These are phyloP conservation scores for Apostichopus californicus DNA, from an alignment of 35 echinoderm and acorn worm species.

Conservation along the genomic window DNA sequence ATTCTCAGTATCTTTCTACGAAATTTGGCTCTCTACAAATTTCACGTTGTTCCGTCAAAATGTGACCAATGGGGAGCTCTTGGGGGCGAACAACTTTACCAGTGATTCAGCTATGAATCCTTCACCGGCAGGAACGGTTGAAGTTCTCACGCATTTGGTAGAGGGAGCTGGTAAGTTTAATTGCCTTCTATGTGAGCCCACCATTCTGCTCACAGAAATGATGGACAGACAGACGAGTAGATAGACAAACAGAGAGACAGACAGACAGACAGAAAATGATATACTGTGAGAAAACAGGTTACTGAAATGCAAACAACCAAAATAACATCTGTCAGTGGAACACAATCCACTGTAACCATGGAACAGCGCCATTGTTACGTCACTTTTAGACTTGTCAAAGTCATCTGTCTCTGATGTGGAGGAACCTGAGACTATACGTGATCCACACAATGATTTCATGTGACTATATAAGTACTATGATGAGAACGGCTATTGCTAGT, in stretches of 20 bases:
- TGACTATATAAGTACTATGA: no score
- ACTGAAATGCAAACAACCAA: no score
- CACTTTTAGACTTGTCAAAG: no score
- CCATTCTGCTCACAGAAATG: neutral
- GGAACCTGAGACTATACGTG: no score
- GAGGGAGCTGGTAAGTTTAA: conserved; percentile 11
- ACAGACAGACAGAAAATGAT: neutral
- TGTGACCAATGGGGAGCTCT: conserved; percentile 6
- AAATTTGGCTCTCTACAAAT: conserved; percentile 33
- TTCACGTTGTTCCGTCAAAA: conserved; percentile 43
- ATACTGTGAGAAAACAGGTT: no score
- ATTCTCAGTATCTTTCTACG: conserved; percentile 11
- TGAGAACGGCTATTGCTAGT: no score
- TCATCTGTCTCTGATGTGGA: no score
- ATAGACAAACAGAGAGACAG: neutral
- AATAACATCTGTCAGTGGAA: no score
- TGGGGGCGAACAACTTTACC: conserved; percentile 38
- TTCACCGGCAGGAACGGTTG: conserved; percentile 37
- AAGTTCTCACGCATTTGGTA: conserved; percentile 28
- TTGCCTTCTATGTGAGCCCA: neutral
- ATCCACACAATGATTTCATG: no score
- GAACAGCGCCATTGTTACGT: no score
- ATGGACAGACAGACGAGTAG: neutral
- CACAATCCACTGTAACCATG: no score
- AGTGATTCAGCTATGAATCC: neutral